Conservation (phyloP, 2,113 vertebrate species). For the Gambusia affinis region DNA sequence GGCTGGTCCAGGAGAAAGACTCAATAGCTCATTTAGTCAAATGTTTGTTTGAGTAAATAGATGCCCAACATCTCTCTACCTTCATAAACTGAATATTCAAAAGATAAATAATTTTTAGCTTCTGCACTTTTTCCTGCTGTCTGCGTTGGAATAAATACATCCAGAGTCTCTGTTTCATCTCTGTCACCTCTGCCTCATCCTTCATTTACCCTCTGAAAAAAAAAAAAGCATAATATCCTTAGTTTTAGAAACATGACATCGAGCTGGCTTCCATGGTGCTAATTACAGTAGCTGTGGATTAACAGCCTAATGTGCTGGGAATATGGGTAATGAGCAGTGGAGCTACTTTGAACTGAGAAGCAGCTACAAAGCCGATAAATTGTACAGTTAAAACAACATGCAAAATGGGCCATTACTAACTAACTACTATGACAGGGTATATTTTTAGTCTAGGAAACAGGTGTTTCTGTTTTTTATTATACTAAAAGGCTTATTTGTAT, state of each 20-base stretch:
- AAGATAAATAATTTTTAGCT: neutral
- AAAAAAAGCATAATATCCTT: slow-evolving; percentile 1
- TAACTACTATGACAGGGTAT: slow-evolving; percentile 8
- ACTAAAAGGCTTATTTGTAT: neutral
- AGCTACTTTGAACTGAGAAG: slow-evolving; percentile 11
- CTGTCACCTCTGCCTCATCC: slow-evolving; percentile 12
- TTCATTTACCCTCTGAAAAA: slow-evolving; percentile 13
- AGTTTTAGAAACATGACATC: slow-evolving; percentile 10
- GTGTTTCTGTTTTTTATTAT: neutral
- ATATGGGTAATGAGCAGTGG: slow-evolving; percentile 16
- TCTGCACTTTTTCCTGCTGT: neutral
- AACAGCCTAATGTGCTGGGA: slow-evolving; percentile 15
- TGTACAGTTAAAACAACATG: slow-evolving; percentile 17
- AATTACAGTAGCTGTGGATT: slow-evolving; percentile 29
- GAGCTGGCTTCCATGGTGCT: slow-evolving; percentile 5
- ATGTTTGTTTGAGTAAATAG: too few species aligned
- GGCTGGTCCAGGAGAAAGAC: too few species aligned
- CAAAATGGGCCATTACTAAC: slow-evolving; percentile 2
- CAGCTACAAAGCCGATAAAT: slow-evolving; percentile 24
- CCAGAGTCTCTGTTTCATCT: neutral
- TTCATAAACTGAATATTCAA: neutral
- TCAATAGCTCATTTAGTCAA: too few species aligned
- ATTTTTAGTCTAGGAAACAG: slow-evolving; percentile 10
- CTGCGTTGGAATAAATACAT: neutral
- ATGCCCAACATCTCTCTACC: neutral